Conservation (phyloP, 2,113 vertebrate species). For the Elaphurus davidianus region DNA sequence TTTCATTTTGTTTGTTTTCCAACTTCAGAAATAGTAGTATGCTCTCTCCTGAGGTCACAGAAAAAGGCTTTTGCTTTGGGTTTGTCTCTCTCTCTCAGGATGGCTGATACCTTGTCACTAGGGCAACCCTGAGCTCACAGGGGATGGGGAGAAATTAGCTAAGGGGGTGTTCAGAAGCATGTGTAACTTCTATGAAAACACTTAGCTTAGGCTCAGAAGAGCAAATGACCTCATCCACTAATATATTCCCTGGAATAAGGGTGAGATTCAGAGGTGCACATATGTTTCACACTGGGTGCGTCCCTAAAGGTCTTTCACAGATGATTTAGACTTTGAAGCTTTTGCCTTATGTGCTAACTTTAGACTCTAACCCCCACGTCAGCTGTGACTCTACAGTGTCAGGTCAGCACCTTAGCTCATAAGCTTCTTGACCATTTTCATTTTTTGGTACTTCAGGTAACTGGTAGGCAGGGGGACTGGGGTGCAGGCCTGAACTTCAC, state of each 20-base stretch:
- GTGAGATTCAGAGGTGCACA: too few species aligned
- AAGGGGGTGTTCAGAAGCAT: background rate
- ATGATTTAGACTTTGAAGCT: background rate
- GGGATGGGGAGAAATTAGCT: background rate
- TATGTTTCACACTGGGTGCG: background rate
- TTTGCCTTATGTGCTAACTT: background rate
- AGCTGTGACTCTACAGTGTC: background rate
- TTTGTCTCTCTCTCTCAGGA: background rate
- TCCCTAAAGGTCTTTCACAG: background rate
- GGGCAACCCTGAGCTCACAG: background rate
- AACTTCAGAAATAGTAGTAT: background rate
- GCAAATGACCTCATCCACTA: too few species aligned
- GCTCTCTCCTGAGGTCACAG: background rate
- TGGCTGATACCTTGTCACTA: background rate
- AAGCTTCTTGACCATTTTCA: background rate
- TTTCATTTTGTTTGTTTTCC: background rate
- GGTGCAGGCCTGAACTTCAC: background rate
- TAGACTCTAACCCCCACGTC: background rate
- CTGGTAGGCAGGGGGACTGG: background rate
- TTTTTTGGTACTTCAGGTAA: background rate
- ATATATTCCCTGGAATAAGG: background rate
- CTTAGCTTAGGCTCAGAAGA: background rate
- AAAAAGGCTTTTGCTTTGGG: background rate
- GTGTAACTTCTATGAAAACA: background rate
- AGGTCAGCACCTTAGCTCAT: background rate